A percentile compares a stretch with the other conserved stretches of the same genome.
Evolutionary conservation across 2,888 invertebrate genomes (phyloP).

Genomic region (Spilosoma lubricipeda): DNA sequence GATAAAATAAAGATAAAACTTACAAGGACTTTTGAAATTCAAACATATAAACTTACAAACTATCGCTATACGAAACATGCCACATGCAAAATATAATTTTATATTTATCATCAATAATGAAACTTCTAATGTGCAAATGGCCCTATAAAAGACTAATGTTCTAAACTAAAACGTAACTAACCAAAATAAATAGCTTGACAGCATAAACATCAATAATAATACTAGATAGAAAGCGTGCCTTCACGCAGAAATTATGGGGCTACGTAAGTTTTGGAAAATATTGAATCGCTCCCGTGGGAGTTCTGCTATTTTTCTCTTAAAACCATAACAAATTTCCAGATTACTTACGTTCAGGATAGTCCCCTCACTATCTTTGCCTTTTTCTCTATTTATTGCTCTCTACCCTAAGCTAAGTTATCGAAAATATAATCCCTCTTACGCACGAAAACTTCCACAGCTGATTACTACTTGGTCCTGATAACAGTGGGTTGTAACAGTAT

Average conservation of each 20-base stretch:
- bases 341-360: conserved; percentile 69
- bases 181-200: conserved; percentile 21
- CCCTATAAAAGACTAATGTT: background rate
- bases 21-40: too few species aligned
- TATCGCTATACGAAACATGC: background rate
- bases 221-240: conserved; percentile 49
- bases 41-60: background rate
- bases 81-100: too few species aligned
- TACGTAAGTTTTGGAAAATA: conserved; percentile 57
- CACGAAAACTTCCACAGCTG: conserved; percentile 81
- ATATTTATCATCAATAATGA: background rate
- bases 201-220: conserved; percentile 36
- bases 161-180: conserved; percentile 6
- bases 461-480: conserved; percentile 81
- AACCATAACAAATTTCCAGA: conserved; percentile 85
- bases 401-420: conserved; percentile 83
- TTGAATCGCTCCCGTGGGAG: conserved; percentile 74
- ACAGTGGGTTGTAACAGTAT: conserved; percentile 58
- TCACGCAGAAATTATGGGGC: conserved; percentile 39
- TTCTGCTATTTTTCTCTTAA: conserved; percentile 75
- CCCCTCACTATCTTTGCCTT: conserved; percentile 71
- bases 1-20: too few species aligned
- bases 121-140: background rate
- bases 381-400: conserved; percentile 81
- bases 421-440: conserved; percentile 85